Evolutionary conservation across 2,113 vertebrate genomes (phyloP).

Genomic region (mouse (Mus musculus)): GRCm39 chr16:66816001-66816500

Average conservation of each 20-base stretch:
- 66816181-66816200: background rate
- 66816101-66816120: background rate
- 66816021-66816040: no score
- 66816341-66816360: background rate
- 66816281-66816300: background rate
- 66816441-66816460: background rate
- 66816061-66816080: background rate
- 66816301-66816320: background rate
- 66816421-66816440: background rate
- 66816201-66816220: background rate
- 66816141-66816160: background rate
- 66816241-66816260: background rate
- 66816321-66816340: background rate
- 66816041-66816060: no score
- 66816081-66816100: background rate
- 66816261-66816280: background rate
- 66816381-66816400: background rate
- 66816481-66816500: background rate
- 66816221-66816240: background rate
- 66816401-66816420: background rate
- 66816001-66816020: no score
- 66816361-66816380: background rate
- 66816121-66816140: background rate
- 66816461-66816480: background rate
- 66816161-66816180: no score